Evolutionary conservation across 30 jellyfish, hydroid and myxozoan species (phyloP).

Genomic region (Catostylus mosaicus): DNA sequence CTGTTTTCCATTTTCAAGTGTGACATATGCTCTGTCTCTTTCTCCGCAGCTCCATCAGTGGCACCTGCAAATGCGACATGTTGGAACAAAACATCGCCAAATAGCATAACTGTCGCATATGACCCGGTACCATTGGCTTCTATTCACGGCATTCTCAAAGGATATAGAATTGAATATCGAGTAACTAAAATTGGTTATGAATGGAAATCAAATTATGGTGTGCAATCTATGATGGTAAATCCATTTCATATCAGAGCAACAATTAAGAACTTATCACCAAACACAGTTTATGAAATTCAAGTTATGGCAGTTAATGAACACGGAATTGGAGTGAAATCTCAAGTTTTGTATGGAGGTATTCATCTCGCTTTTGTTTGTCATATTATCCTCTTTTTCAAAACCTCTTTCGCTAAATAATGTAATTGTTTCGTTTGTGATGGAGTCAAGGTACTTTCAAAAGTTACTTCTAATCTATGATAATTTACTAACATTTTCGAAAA

Average conservation of each 20-base stretch:
- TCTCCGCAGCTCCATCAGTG: constrained; percentile 56
- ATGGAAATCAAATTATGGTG: neutral
- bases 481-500: too few species aligned
- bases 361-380: neutral
- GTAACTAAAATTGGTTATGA: constrained; percentile 13
- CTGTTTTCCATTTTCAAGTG: too few species aligned
- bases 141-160: constrained; percentile 46
- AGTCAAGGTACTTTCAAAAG: too few species aligned
- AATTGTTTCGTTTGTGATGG: too few species aligned
- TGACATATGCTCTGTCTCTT: too few species aligned
- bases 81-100: constrained; percentile 26
- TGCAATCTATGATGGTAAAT: constrained; percentile 26
- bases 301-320: constrained; percentile 76
- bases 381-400: too few species aligned
- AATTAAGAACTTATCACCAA: constrained; percentile 10
- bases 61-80: constrained; percentile 56
- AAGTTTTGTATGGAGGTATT: constrained; percentile 52
- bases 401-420: too few species aligned
- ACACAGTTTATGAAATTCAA: constrained; percentile 51
- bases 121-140: constrained; percentile 27
- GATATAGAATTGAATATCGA: constrained; percentile 52
- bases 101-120: constrained; percentile 12
- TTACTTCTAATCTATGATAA: too few species aligned
- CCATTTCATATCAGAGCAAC: constrained; percentile 17
- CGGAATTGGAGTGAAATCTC: constrained; percentile 85